Conservation (phyloP, 2,797 vertebrate species). For the Atherinosoma microstoma region DNA sequence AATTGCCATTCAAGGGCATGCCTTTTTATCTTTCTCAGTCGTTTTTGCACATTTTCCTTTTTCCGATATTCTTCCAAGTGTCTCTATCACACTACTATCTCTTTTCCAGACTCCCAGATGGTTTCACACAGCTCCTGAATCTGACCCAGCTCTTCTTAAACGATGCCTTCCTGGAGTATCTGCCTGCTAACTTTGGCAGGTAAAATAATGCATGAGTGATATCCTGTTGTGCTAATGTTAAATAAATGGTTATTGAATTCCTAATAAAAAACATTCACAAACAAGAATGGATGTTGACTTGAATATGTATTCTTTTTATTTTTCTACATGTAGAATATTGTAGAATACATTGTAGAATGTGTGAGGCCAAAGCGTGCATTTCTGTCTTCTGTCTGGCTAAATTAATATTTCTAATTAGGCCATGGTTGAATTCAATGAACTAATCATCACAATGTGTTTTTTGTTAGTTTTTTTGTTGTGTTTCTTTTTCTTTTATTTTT, state of each 20-base stretch:
- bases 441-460: too few relatives aligned
- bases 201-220: slow-evolving; percentile 72
- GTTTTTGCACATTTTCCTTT: background rate
- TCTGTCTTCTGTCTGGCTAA: background rate
- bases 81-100: background rate
- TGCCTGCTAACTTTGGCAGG: slow-evolving; percentile 99
- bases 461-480: too few relatives aligned
- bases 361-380: background rate
- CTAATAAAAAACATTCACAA: background rate
- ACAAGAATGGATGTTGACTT: background rate
- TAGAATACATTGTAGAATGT: too few relatives aligned
- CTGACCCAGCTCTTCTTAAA: slow-evolving; percentile 99
- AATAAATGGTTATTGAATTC: slow-evolving; percentile 3
- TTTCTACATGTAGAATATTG: background rate
- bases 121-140: slow-evolving; percentile 99
- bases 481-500: too few relatives aligned
- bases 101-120: slow-evolving; percentile 93
- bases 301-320: background rate
- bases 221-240: background rate
- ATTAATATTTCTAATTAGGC: background rate
- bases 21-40: slow-evolving; percentile 3
- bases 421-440: background rate
- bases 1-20: slow-evolving; percentile 44
- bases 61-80: slow-evolving; percentile 5
- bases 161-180: slow-evolving; percentile 99